Percentiles rank a stretch among this genome's conserved stretches.
These are phyloP conservation scores for Bilobella aurantiaca DNA, from an alignment of 1,140 invertebrate genomes.

Conservation along the genomic window DNA sequence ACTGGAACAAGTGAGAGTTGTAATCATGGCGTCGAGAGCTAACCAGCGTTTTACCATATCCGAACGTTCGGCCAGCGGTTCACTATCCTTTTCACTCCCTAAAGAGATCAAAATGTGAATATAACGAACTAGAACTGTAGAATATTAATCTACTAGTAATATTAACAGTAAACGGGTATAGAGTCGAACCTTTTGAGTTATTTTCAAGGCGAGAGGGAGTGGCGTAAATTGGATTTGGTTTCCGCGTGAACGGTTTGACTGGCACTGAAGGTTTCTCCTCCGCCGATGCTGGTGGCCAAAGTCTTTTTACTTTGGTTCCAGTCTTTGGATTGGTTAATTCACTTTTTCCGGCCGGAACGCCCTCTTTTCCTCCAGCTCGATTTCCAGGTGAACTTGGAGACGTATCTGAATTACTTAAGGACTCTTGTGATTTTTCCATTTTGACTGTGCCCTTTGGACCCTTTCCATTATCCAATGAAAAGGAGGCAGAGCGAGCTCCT, in stretches of 20 bases:
- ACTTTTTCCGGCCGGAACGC: conserved; percentile 26
- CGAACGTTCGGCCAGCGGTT: conserved; percentile 20
- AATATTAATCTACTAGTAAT: not conserved
- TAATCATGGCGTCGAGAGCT: conserved; percentile 33
- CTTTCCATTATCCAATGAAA: not conserved
- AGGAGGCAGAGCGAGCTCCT: not conserved
- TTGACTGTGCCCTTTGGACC: not conserved
- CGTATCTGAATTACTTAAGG: conserved; percentile 9
- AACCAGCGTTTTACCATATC: conserved; percentile 34
- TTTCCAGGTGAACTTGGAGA: conserved; percentile 3
- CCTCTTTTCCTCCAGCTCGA: conserved; percentile 33
- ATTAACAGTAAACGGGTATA: no score
- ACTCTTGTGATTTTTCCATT: not conserved
- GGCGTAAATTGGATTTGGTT: conserved; percentile 53
- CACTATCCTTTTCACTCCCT: not conserved
- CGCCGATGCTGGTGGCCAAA: conserved; percentile 46
- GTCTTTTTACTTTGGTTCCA: conserved; percentile 38
- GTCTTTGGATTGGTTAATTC: conserved; percentile 15
- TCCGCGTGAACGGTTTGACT: conserved; percentile 52
- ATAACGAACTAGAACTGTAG: not conserved
- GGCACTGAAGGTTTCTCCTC: conserved; percentile 60
- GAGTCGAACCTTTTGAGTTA: conserved; percentile 18
- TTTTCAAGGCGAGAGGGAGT: conserved; percentile 43
- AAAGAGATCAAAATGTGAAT: not conserved
- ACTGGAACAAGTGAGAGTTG: conserved; percentile 32